Percentiles rank a stretch among this genome's conserved stretches.
Conservation (phyloP, 1,140 invertebrate species). For the Neodiprion fabricii region DNA sequence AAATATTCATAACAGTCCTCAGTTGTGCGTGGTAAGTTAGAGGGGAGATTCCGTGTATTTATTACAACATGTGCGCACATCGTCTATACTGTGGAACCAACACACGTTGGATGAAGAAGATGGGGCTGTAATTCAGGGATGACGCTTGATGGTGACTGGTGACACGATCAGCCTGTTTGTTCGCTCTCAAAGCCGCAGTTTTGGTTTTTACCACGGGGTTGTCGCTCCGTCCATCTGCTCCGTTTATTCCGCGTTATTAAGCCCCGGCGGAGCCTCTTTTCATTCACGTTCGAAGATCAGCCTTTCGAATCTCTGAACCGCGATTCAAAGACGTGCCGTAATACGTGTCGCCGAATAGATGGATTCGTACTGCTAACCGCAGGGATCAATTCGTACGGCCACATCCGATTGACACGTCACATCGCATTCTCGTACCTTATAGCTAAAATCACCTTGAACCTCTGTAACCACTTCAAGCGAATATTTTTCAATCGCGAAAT, state of each 20-base stretch:
- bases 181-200: neutral
- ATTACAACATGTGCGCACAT: neutral
- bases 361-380: no score
- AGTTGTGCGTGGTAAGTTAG: no score
- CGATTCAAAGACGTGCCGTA: no score
- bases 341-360: no score
- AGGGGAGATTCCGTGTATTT: neutral
- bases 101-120: neutral
- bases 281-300: conserved; percentile 1
- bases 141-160: neutral
- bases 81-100: neutral
- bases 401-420: no score
- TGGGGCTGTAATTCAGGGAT: neutral
- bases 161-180: neutral
- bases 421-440: no score
- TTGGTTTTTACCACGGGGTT: neutral
- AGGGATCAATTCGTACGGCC: no score
- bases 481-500: no score
- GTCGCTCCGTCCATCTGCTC: neutral
- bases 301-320: neutral
- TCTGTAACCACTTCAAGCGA: no score
- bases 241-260: conserved; percentile 7
- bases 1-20: neutral
- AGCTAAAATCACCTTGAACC: no score
- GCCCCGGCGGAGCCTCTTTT: neutral